These are phyloP conservation scores for Craseonycteris thonglongyai DNA, from an alignment of 2,113 vertebrate genomes.

Conservation along the genomic window DNA sequence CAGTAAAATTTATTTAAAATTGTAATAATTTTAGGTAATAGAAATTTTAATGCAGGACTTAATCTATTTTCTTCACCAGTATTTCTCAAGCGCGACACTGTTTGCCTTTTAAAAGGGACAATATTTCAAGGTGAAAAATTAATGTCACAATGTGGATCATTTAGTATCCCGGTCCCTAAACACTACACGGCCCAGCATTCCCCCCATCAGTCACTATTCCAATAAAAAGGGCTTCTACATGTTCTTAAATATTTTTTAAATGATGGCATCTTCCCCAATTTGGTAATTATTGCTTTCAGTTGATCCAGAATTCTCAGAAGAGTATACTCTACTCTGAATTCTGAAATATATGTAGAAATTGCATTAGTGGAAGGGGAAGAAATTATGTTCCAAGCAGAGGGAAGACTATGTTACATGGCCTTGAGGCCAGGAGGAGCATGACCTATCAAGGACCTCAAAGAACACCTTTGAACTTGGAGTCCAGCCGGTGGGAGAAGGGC, in stretches of 20 bases:
- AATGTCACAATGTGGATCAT: background rate
- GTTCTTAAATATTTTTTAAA: background rate
- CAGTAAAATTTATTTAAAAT: background rate
- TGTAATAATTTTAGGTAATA: background rate
- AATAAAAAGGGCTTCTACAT: background rate
- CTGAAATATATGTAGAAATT: background rate
- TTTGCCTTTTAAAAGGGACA: background rate
- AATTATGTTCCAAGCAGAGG: background rate
- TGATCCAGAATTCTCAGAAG: background rate
- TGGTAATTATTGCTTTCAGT: background rate
- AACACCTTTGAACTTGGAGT: background rate
- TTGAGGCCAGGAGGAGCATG: accelerated
- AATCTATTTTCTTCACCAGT: background rate
- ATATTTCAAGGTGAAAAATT: background rate
- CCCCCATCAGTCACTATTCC: background rate
- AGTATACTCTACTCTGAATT: background rate
- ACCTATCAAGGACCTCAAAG: background rate
- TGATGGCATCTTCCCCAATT: background rate
- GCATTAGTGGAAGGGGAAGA: background rate
- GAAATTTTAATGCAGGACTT: background rate
- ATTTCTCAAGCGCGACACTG: background rate
- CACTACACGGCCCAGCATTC: background rate
- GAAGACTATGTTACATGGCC: background rate
- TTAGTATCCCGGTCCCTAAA: background rate
- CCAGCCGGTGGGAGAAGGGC: background rate